Evolutionary conservation across 2,797 vertebrate genomes (phyloP).

Genomic region (Notamacropus eugenii): DNA sequence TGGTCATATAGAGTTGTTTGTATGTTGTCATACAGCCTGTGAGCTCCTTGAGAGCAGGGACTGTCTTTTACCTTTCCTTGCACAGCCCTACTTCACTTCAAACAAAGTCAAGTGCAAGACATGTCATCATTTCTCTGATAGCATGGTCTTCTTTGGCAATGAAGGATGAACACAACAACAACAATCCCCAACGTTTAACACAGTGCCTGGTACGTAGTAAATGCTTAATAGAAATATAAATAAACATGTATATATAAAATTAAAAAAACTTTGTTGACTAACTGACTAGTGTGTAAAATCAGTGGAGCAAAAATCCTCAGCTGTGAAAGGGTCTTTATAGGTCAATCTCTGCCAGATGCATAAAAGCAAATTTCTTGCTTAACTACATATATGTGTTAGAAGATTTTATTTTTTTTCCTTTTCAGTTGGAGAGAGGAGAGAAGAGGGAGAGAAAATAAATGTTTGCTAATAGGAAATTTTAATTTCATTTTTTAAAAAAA

Average conservation of each 20-base stretch:
- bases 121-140: too few species aligned
- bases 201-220: not conserved
- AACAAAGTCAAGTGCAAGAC: too few species aligned
- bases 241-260: too few species aligned
- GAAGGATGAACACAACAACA: too few species aligned
- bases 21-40: not conserved
- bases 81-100: too few species aligned
- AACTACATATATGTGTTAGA: not conserved
- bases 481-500: not conserved
- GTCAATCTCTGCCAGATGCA: not conserved
- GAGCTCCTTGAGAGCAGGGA: not conserved
- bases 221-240: not conserved
- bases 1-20: not conserved
- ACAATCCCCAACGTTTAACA: not conserved
- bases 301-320: not conserved
- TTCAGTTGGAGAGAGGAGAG: not conserved
- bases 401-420: not conserved
- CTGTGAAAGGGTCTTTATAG: not conserved
- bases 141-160: too few species aligned
- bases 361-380: not conserved
- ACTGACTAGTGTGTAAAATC: not conserved
- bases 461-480: not conserved
- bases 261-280: not conserved
- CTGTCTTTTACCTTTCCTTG: not conserved
- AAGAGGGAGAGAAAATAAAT: not conserved